Base-by-base conservation (phyloP, 2,888 invertebrate species). In the Elegia similella region DNA sequence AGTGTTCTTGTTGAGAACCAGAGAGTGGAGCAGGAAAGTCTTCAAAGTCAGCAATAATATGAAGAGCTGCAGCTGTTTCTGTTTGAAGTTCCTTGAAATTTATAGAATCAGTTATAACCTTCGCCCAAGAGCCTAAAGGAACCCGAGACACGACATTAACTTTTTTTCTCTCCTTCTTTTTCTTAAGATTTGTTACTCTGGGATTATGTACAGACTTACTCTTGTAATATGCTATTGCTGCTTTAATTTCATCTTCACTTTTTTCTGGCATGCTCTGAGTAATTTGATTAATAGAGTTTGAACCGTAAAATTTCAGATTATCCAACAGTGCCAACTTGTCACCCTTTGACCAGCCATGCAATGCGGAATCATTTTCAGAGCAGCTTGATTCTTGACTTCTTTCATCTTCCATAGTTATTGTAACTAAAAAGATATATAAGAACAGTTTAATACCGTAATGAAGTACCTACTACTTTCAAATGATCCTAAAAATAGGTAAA, bases 21-120 rank as follows among this genome's bases (percentile, higher is more conserved):
- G 16, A 7, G n/a, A 34, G 34, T 12, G 34, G 16, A 2, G 69
- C 6, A 0, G 88, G 86, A 30, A 84, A 76, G 2, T 76, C 64
- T 63, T 90, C 89, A 59, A 82, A 73, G 10, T 88, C 82, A n/a
- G 87, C 88, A 30, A 92, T 84, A 13, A 88, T 62, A 17, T 86
- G 72, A 1, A 92, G 55, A 0, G 86, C 87, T 7, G 74, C 71
- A 1, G 80, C 66, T 1, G 75, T 80, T 55, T 88, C 87, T 0
- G 86, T 87, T 42, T 76, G 71, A 1, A 86, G 72, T 0, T 86
- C 81, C 13, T 75, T 72, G 29, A 68, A 78, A 2, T 59, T 62
- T n/a, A 78, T 61, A 1, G 69, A 64, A 42, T 86, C 80, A 10
- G 76, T 78, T 32, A 90, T 66, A 42, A 79, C 57, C 58, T 82